These are phyloP conservation scores for Didymodactylos carnosus DNA, from an alignment of 2,888 invertebrate species.

Conservation along the genomic window DNA sequence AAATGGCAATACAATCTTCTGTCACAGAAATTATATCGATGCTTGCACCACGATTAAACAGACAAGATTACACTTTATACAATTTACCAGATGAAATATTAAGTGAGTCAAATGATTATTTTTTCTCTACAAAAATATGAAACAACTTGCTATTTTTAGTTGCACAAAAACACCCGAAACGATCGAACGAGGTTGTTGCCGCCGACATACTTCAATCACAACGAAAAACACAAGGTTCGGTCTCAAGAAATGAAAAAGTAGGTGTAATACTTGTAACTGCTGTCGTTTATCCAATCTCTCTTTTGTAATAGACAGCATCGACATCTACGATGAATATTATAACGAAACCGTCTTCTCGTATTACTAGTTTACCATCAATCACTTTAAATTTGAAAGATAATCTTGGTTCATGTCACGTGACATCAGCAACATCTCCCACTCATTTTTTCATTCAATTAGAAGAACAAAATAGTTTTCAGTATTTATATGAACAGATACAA, in stretches of 20 bases:
- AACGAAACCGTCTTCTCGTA: not conserved
- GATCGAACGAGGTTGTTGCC: too few relatives aligned
- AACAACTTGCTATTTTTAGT: too few relatives aligned
- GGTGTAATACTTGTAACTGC: too few relatives aligned
- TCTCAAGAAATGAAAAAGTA: too few relatives aligned
- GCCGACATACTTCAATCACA: too few relatives aligned
- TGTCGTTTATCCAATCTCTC: too few relatives aligned
- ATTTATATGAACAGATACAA: not conserved
- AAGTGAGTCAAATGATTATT: too few relatives aligned
- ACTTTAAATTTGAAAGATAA: not conserved
- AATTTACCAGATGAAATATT: not conserved
- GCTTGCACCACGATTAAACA: not conserved
- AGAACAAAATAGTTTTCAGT: not conserved
- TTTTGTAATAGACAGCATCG: too few relatives aligned
- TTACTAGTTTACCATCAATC: not conserved
- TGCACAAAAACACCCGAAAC: too few relatives aligned
- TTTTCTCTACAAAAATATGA: too few relatives aligned
- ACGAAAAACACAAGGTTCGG: too few relatives aligned
- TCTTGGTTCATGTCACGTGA: not conserved
- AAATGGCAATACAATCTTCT: not conserved
- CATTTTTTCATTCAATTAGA: not conserved
- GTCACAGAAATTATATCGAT: not conserved
- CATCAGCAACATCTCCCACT: not conserved
- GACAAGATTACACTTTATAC: not conserved
- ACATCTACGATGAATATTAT: not conserved